These are phyloP conservation scores for Lophura nycthemera DNA, from an alignment of 2,113 vertebrate genomes.

Conservation along the genomic window DNA sequence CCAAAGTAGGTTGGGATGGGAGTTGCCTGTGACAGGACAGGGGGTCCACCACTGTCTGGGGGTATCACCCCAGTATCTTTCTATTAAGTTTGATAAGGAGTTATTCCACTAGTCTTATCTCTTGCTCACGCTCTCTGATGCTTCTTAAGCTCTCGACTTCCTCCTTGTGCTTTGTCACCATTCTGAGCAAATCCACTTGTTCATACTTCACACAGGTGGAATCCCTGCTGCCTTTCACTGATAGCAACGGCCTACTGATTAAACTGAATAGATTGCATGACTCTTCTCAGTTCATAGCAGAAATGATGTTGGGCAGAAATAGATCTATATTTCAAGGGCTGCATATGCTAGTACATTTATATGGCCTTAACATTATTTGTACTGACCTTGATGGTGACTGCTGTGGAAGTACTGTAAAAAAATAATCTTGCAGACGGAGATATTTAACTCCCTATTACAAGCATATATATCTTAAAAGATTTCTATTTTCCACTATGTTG, in stretches of 20 bases:
- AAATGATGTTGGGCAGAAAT: background rate
- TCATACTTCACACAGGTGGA: no score
- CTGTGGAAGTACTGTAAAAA: background rate
- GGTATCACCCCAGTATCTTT: no score
- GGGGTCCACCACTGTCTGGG: no score
- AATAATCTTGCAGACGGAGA: background rate
- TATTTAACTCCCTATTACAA: conserved; percentile 12
- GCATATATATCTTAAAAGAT: background rate
- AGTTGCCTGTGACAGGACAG: no score
- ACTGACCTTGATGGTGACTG: background rate
- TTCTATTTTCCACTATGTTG: background rate
- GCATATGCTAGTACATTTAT: background rate
- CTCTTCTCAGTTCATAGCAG: background rate
- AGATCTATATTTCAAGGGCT: background rate
- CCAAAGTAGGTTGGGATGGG: no score
- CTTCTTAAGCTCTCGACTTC: no score
- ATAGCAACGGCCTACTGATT: background rate
- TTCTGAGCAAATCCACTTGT: no score
- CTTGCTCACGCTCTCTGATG: no score
- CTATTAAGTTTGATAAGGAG: no score
- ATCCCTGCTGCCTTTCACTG: no score
- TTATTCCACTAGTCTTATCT: no score
- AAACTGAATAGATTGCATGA: background rate
- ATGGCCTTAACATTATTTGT: background rate
- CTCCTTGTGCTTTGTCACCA: no score